phyloP scores from a whole-genome alignment of 2,113 vertebrate species.

The Muscicapa adusta region DNA sequence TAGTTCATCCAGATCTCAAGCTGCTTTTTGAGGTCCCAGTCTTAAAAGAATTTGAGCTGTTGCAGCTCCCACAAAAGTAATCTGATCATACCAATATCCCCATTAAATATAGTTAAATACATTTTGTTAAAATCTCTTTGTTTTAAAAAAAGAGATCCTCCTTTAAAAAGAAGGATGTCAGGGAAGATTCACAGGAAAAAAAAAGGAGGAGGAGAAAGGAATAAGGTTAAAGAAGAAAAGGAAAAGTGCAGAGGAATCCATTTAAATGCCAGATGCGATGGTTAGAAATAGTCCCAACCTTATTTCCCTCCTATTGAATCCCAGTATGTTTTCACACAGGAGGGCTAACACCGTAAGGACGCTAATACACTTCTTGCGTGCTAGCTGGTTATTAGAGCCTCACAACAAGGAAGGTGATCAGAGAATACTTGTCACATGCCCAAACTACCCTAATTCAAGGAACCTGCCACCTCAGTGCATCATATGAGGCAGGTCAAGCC shows the following conservation, averaged over 20 bases:
- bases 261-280: neutral
- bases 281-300: neutral
- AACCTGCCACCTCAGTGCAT: constrained; percentile 52
- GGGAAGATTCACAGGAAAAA: neutral
- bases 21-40: neutral
- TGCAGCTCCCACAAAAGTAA: neutral
- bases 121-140: neutral
- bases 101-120: neutral
- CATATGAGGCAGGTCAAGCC: constrained; percentile 65
- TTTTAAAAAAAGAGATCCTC: too few species aligned
- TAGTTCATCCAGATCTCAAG: neutral
- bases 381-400: constrained; percentile 71
- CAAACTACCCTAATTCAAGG: constrained; percentile 56
- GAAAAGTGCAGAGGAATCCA: neutral
- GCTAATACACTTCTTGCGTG: constrained; percentile 74
- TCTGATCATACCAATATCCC: neutral
- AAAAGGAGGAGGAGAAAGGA: neutral
- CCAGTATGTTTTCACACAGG: constrained; percentile 70
- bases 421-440: constrained; percentile 76
- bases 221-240: neutral
- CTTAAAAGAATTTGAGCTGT: neutral
- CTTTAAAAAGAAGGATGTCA: neutral
- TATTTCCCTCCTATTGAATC: constrained; percentile 23
- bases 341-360: constrained; percentile 58
- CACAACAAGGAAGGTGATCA: constrained; percentile 59